Conservation (phyloP, 2,888 invertebrate genomes). For the Cylindroiulus punctatus region DNA sequence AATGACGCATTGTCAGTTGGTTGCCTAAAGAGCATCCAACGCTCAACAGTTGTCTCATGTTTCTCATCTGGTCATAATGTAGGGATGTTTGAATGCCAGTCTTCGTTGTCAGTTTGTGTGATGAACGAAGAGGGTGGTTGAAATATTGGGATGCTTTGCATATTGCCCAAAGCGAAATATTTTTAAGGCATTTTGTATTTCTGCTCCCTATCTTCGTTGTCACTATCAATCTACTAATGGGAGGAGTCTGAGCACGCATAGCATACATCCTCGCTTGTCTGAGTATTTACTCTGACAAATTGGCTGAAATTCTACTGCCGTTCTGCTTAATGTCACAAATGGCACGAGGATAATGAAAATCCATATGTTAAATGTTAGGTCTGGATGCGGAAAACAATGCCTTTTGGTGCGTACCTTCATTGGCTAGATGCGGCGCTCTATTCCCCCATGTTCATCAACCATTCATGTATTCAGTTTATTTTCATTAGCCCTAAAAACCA, state of each 20-base stretch:
- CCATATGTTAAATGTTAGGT: conserved; percentile 28
- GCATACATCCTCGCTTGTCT: conserved; percentile 2
- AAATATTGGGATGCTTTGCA: not conserved
- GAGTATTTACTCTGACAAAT: conserved; percentile 42
- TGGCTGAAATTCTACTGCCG: conserved; percentile 20
- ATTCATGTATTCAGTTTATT: conserved; percentile 25
- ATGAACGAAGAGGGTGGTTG: not conserved
- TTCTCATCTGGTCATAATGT: not conserved
- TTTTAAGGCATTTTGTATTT: conserved; percentile 27
- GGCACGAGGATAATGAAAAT: conserved; percentile 38
- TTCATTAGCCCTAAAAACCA: conserved; percentile 42
- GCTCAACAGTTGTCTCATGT: not conserved
- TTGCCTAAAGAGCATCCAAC: not conserved
- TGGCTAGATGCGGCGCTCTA: not conserved
- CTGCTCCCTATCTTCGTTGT: not conserved
- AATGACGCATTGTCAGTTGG: not conserved
- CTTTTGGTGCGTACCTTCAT: not conserved
- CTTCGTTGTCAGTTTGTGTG: not conserved
- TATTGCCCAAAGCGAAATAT: not conserved
- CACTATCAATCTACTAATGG: conserved; percentile 28
- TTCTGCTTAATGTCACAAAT: conserved; percentile 33
- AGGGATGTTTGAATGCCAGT: not conserved
- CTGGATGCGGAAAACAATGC: conserved; percentile 31
- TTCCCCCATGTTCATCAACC: conserved; percentile 12
- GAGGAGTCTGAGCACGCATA: conserved; percentile 4